Evolutionary conservation across 1,140 invertebrate genomes (phyloP).

Genomic region (Temnothorax nylanderi): DNA sequence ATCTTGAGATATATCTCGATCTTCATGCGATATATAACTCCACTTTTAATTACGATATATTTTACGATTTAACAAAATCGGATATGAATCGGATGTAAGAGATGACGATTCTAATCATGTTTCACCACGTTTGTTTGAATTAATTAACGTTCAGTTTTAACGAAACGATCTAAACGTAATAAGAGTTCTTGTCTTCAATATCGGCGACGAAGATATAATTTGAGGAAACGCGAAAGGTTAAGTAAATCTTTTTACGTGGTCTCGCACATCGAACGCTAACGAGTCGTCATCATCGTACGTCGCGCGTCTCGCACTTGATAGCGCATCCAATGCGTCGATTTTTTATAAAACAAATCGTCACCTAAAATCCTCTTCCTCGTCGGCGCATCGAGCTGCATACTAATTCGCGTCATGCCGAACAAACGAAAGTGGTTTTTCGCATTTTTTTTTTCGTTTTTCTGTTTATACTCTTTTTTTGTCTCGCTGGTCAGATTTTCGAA

Average conservation of each 20-base stretch:
- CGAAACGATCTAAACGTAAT: background rate
- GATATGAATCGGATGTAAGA: background rate
- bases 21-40: background rate
- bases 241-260: background rate
- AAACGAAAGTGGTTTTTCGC: constrained; percentile 38
- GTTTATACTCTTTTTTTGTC: constrained; percentile 8
- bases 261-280: constrained; percentile 1
- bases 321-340: constrained; percentile 11
- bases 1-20: background rate
- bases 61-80: background rate
- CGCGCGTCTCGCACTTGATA: background rate
- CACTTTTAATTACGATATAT: background rate
- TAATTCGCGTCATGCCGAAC: constrained; percentile 41
- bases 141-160: background rate
- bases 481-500: constrained; percentile 2
- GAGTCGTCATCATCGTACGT: background rate
- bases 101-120: background rate
- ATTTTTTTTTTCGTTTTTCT: background rate
- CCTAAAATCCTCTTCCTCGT: constrained; percentile 41
- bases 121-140: background rate
- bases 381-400: constrained; percentile 50
- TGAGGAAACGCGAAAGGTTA: background rate
- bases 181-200: background rate
- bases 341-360: constrained; percentile 71
- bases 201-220: background rate